Conservation (phyloP, 2,888 invertebrate genomes). For the Chorisops tibialis region DNA sequence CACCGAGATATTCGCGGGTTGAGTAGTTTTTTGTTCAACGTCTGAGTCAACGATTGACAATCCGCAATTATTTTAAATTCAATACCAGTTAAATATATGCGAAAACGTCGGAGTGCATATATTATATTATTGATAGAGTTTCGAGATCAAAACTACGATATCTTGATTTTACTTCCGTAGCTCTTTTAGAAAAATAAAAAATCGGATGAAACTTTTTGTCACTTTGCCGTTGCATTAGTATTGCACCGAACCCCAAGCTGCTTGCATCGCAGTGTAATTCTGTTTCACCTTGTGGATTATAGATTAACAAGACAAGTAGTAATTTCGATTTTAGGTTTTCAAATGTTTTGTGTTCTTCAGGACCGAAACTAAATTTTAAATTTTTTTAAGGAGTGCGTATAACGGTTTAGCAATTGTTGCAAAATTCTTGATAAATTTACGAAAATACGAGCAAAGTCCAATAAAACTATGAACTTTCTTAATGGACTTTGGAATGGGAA, state of each 20-base stretch:
- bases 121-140: conserved; percentile 38
- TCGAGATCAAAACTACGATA: conserved; percentile 42
- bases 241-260: conserved; percentile 37
- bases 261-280: conserved; percentile 42
- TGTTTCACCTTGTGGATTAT: conserved; percentile 36
- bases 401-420: conserved; percentile 39
- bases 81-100: conserved; percentile 37
- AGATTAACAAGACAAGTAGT: conserved; percentile 39
- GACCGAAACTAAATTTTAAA: conserved; percentile 19
- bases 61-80: conserved; percentile 40
- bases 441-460: no score
- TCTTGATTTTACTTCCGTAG: conserved; percentile 36
- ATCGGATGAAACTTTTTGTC: conserved; percentile 39
- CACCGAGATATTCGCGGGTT: conserved; percentile 32
- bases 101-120: conserved; percentile 38
- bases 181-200: conserved; percentile 39
- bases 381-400: conserved; percentile 36
- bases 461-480: conserved; percentile 28
- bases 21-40: conserved; percentile 31
- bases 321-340: conserved; percentile 28
- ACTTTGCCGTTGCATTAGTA: conserved; percentile 35
- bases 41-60: conserved; percentile 36
- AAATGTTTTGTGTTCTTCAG: conserved; percentile 16
- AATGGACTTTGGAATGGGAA: conserved; percentile 2
- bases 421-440: no score